Percentiles rank a stretch among this genome's conserved stretches.
Conservation (phyloP, 2,797 vertebrate species). For the Margarornis squamiger region DNA sequence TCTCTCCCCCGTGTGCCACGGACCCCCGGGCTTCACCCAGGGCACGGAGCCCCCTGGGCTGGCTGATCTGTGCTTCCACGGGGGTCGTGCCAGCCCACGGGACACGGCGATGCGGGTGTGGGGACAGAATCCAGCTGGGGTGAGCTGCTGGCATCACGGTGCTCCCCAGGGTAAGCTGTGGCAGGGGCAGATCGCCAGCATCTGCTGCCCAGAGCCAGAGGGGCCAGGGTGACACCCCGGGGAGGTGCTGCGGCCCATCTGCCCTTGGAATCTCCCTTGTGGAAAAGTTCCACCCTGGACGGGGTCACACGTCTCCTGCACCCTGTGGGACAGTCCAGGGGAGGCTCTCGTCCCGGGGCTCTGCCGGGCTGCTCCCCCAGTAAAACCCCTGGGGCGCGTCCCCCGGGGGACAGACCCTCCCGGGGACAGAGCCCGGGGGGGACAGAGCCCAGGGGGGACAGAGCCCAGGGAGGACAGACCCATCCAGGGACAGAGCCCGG, state of each 20-base stretch:
- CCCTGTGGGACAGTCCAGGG: neutral
- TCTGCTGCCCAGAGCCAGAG: neutral
- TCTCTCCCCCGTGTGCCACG: neutral
- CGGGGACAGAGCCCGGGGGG: too few relatives aligned
- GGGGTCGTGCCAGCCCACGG: neutral
- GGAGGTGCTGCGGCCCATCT: neutral
- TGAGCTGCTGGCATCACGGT: neutral
- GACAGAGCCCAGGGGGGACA: too few relatives aligned
- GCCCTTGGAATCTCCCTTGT: neutral
- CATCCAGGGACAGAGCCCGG: too few relatives aligned
- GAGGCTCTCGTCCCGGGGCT: neutral
- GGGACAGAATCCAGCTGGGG: neutral
- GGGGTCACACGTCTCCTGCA: neutral
- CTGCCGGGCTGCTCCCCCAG: neutral
- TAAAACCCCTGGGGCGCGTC: neutral
- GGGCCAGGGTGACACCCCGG: neutral
- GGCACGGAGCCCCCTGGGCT: neutral
- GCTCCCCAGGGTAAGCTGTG: neutral
- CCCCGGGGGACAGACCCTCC: neutral
- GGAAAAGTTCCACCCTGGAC: neutral
- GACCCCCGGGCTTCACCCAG: neutral
- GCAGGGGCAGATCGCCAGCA: neutral
- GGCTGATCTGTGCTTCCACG: neutral
- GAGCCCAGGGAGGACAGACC: too few relatives aligned
- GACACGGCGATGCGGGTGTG: neutral